phyloP scores from a whole-genome alignment of 2,888 invertebrate genomes.

The Bursaphelenchus okinawaensis region DNA sequence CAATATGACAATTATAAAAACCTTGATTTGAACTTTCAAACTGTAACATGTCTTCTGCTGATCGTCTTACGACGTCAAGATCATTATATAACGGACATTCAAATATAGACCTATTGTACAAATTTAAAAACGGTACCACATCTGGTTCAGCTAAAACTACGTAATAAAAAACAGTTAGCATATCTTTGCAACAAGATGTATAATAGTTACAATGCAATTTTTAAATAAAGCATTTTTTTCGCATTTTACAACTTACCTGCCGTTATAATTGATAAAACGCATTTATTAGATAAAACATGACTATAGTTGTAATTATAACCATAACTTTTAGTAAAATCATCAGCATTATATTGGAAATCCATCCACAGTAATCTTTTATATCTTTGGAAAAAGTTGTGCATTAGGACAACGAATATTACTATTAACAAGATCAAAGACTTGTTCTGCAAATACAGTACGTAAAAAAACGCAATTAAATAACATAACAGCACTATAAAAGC shows the following conservation, averaged over 20 bases:
- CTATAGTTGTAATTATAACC: not conserved
- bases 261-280: not conserved
- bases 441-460: not conserved
- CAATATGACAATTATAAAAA: not conserved
- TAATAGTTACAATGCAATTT: not conserved
- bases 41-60: not conserved
- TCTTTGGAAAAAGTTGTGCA: not conserved
- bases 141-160: not conserved
- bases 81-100: not conserved
- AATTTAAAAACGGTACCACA: not conserved
- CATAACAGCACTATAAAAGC: not conserved
- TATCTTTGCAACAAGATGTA: not conserved
- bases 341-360: not conserved
- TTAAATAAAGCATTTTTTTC: not conserved
- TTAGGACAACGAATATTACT: not conserved
- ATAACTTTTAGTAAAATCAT: not conserved
- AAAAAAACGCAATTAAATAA: not conserved
- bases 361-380: not conserved
- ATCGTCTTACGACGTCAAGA: not conserved
- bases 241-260: not conserved
- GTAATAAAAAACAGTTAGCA: no score
- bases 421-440: not conserved
- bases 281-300: not conserved
- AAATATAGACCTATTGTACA: not conserved
- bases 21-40: not conserved